Evolutionary conservation across 1,140 invertebrate species (phyloP), one percentile per base, ranked within the genome.

Genomic region (Saccostrea echinata): DNA sequence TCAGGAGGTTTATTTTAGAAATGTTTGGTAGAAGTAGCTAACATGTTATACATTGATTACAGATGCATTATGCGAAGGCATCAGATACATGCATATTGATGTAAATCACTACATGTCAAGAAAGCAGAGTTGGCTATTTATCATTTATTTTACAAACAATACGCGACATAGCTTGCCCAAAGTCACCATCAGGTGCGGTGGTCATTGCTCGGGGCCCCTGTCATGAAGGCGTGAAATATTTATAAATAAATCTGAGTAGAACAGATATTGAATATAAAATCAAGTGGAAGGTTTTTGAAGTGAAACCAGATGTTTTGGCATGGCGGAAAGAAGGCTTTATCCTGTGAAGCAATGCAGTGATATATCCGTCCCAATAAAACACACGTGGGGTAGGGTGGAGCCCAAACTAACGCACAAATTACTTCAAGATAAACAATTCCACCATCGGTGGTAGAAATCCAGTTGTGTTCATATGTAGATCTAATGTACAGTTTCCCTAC

Each of bases 371-470:
- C 27, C 68, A 76, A 76, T 76, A 76, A 76, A 76, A 33, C 68
- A 76, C 68, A 76, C 30, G 68, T 76, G 68, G 68, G 68, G 68
- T 76, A 76, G 68, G 68, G 68, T 16, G 68, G 24, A 76, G 68
- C 30, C 68, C 68, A 30, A 61, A 27, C 68, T 30, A 76, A 27
- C 68, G 2, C 68, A 76, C 68, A 76, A 30, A 76, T 76, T 76
- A 76, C 68, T 76, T 76, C 30, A 61, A 76, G 68, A 35, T 76
- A 76, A 76, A 76, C 68, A 76, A 33, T 61, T 61, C 55, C 55
- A 18, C 55, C 16, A 61, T 6, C 16, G 13, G 68, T 13, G 11
- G 68, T 11, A 16, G 27, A 76, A 76, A 76, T 30, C 68, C 30
- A 76, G 27, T 76, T 43, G 27, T 76, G 24, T 76, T 24, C 27